phyloP scores from a whole-genome alignment of 1,140 invertebrate species.

The Propsilocerus akamusi region DNA sequence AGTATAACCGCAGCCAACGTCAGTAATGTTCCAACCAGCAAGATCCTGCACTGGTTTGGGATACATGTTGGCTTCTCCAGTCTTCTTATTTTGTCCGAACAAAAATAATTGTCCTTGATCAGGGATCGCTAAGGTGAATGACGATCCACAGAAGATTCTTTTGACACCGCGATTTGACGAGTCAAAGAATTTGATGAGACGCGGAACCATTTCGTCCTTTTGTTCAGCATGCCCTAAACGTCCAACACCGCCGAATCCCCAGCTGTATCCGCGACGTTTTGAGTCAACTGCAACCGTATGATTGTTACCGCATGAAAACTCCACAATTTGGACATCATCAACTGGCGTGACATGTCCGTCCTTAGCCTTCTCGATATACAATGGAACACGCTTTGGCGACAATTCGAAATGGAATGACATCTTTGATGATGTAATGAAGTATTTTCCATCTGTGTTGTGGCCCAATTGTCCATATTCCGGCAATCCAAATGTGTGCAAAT shows the following conservation, averaged over 20 bases:
- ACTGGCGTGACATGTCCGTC: constrained; percentile 70
- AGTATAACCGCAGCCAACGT: constrained; percentile 57
- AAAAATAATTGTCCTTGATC: constrained; percentile 60
- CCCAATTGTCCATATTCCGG: constrained; percentile 85
- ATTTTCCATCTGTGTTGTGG: constrained; percentile 87
- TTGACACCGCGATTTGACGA: constrained; percentile 61
- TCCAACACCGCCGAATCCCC: constrained; percentile 90
- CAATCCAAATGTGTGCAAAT: constrained; percentile 74
- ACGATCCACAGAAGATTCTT: constrained; percentile 64
- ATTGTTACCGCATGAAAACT: constrained; percentile 78
- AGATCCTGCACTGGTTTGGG: constrained; percentile 87
- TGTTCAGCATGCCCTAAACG: constrained; percentile 80
- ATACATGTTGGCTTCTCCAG: constrained; percentile 91
- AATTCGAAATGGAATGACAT: constrained; percentile 71
- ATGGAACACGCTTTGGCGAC: constrained; percentile 60
- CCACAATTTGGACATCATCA: constrained; percentile 71
- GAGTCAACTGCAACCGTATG: constrained; percentile 80
- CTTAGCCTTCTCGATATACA: constrained; percentile 76
- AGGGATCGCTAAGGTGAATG: constrained; percentile 67
- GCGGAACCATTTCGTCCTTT: constrained; percentile 77
- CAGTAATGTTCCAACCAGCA: constrained; percentile 71
- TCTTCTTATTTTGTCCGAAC: constrained; percentile 80
- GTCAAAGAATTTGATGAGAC: constrained; percentile 78
- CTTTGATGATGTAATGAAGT: constrained; percentile 77
- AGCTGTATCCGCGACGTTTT: constrained; percentile 72